Base-by-base conservation (phyloP, 2,113 vertebrate species). In the Salvelinus sp. region DNA sequence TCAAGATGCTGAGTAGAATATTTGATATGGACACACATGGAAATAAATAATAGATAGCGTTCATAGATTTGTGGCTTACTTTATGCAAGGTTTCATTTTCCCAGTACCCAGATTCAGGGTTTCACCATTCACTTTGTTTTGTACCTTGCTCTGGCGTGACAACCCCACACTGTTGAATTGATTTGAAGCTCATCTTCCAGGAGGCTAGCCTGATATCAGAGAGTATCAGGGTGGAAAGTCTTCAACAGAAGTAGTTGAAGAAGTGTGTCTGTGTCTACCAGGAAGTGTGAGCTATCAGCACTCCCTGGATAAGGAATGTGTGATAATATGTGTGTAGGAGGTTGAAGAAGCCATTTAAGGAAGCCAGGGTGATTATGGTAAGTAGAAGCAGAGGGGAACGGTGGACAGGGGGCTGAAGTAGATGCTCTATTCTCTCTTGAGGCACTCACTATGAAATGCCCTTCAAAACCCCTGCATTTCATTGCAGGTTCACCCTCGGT, bases 401-500 rank as follows among this genome's bases (percentile, higher is more conserved):
- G 14, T 23, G 16, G 27, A 4, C 10, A 6, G 48, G 23, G 30
- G 33, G 33, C 58, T 7, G 25, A 10, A 28, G 63, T 23, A 65
- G 62, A 23, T 64, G 62, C 38, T 44, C 9, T 44, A 18, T 10
- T 69, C 67, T 69, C 33, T n/a, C 9, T 47, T 22, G 10, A 48
- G n/a, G n/a, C 38, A 47, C 33, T 22, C 44, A 48, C 23, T 20
- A 60, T 30, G 25, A 23, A 58, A 38, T 63, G 33, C 30, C 72
- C 71, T 73, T 62, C 28, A 73, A 63, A 73, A 6, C 5, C 18
- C 14, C 33, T 30, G 20, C 70, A 23, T 73, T 64, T 73, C 38
- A 63, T 33, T 47, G 6, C 28, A 22, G n/a, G 14, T 4, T 47
- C 20, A 64, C 58, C 72, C 22, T 47, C 18, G n/a, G 72, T 22